Evolutionary conservation across 2,113 vertebrate species (phyloP), one percentile per base, ranked within the genome.

Genomic region (Dunckerocampus dactyliophorus): DNA sequence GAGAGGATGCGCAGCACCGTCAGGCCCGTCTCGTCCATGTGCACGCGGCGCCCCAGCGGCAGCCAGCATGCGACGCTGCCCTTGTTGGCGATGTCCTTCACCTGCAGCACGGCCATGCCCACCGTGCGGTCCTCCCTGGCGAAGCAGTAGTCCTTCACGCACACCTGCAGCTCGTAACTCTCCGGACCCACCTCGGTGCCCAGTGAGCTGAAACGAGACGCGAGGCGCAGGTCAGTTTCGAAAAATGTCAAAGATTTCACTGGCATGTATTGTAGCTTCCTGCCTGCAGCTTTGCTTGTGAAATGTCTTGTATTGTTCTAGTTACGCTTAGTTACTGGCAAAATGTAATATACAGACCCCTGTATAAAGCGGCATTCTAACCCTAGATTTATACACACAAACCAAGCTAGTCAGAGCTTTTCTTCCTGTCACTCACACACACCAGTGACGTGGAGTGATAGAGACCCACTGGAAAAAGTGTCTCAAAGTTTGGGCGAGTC

Each of bases 91-190:
- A 97, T 85, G 58, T 98, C 95, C 1, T 93, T 92, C 52, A 99
- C 91, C 87, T 98, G 96, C 88, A 99, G 87, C 62, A 98, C 88
- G 0, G 91, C 91, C 24, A 95, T 89, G 74, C 96, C 96, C 81
- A 98, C 95, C 0, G 93, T 95, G 21, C 94, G 93, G 77, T 98
- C 96, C 86, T 99, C 96, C 0, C 95, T 87, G 13, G 96, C 96
- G 0, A 98, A 99, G 88, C 96, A 99, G 90, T 99, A 99, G 86
- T 98, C 96, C 82, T 98, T 99, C 78, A 99, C 95, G 0, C 96
- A 97, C 65, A 96, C 93, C 85, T 99, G 97, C 82, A 99, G 90
- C 88, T 99, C 97, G 11, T 98, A 99, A 85, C 93, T 93, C 84
- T 98, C 97, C 0, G 95, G 95, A 7, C 97, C 95, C 0, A 91